Conservation (phyloP, 1,140 invertebrate species). For the Procambarus virginalis region DNA sequence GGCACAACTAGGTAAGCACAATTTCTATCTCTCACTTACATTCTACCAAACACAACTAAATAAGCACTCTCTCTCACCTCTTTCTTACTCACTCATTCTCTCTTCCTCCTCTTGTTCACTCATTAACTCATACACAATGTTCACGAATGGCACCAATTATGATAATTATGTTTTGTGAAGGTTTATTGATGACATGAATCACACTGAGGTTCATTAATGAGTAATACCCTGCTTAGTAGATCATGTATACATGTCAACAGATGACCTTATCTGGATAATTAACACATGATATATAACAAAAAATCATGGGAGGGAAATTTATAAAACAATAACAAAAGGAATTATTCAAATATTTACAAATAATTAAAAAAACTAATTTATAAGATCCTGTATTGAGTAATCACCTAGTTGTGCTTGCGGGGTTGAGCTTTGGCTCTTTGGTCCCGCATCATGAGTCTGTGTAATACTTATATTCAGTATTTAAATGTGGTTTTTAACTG, state of each 20-base stretch:
- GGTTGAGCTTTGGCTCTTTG: too few species aligned
- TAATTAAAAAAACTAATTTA: conserved; percentile 14
- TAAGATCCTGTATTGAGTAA: background rate
- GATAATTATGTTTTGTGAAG: conserved; percentile 1
- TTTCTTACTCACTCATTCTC: too few species aligned
- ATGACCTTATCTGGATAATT: conserved; percentile 9
- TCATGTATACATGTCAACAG: conserved; percentile 23
- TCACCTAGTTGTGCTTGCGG: too few species aligned
- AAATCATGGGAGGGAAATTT: background rate
- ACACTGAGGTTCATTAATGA: conserved; percentile 30
- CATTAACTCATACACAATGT: background rate
- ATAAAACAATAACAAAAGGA: conserved; percentile 38
- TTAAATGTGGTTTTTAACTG: too few species aligned
- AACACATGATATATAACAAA: conserved; percentile 5
- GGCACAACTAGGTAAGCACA: too few species aligned
- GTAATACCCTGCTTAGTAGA: conserved; percentile 53
- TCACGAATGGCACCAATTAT: conserved; percentile 14
- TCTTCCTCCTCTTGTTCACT: too few species aligned
- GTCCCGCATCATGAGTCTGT: too few species aligned
- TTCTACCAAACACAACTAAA: too few species aligned
- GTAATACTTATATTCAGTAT: too few species aligned
- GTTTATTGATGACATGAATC: conserved; percentile 23
- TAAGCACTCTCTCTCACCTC: too few species aligned
- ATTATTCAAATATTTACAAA: conserved; percentile 35
- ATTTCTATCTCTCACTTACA: too few species aligned